phyloP scores from a whole-genome alignment of 2,797 vertebrate genomes.

The Echeneis naucrates region DNA sequence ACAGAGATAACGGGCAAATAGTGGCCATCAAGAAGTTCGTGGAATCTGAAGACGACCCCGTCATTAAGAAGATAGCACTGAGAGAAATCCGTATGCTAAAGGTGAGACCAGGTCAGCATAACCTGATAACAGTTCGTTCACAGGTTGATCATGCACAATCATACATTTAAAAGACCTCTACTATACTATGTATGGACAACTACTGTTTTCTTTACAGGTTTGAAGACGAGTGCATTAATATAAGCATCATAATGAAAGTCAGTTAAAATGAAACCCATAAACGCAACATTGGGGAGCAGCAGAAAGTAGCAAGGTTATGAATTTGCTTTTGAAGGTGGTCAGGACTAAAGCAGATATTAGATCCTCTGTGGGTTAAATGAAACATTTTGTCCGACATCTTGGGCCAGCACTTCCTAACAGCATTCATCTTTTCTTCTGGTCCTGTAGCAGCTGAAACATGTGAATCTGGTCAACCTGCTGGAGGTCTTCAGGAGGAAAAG shows the following conservation, averaged over 20 bases:
- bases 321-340: not conserved
- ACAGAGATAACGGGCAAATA: conserved; percentile 88
- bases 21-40: conserved; percentile 94
- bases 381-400: not conserved
- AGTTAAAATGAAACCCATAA: too few relatives aligned
- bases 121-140: conserved; percentile 20
- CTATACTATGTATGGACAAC: too few relatives aligned
- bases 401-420: not conserved
- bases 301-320: not conserved
- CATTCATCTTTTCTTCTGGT: conserved; percentile 16
- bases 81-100: conserved; percentile 91
- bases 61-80: conserved; percentile 92
- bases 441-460: conserved; percentile 90
- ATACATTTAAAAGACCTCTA: not conserved
- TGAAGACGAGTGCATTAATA: too few relatives aligned
- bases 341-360: not conserved
- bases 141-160: not conserved
- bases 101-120: conserved; percentile 74
- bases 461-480: conserved; percentile 91
- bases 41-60: conserved; percentile 91
- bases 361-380: not conserved
- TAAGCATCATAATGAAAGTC: too few relatives aligned
- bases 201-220: not conserved
- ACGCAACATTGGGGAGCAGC: not conserved
- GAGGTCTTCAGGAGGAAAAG: conserved; percentile 92